Evolutionary conservation across 2,888 invertebrate genomes (phyloP), one percentile per base, ranked within the genome.

Genomic region (Neuroscelio doddi): DNA sequence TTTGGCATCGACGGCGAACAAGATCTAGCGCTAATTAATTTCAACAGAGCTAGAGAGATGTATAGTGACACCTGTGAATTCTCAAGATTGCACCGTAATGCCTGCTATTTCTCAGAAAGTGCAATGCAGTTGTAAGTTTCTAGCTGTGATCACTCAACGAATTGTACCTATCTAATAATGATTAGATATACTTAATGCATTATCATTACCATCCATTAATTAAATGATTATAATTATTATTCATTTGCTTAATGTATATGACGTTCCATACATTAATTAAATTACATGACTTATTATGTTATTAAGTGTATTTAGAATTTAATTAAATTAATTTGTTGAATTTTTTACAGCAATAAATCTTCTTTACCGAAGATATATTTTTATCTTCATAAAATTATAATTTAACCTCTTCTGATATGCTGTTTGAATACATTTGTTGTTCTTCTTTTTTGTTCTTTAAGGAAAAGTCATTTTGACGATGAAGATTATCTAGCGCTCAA

Each of bases 401-500:
- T n/a, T n/a, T n/a, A n/a, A n/a, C n/a, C n/a, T n/a, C 14, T 36
- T 36, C n/a, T n/a, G n/a, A n/a, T n/a, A n/a, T n/a, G n/a, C n/a
- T n/a, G n/a, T n/a, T n/a, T n/a, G n/a, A n/a, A n/a, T n/a, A n/a
- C n/a, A n/a, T n/a, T n/a, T n/a, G n/a, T n/a, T n/a, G n/a, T n/a
- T n/a, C n/a, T 21, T 21, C 3, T 27, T 44, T 9, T 5, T 21
- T 10, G 36, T 14, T 52, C 15, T 73, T 77, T 44, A 72, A 86
- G 86, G 70, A 85, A 85, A 75, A 83, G 85, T 67, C 82, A 83
- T 51, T 86, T 85, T 74, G 86, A 87, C 70, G 79, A 86, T 62
- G 81, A 83, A 46, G 87, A 87, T 70, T 87, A 87, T 79, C 80
- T 88, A 34, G 86, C 87, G 55, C 77, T 87, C 64, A 86, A 87